Evolutionary conservation across 2,113 vertebrate species (phyloP), one percentile per base, ranked within the genome.

Genomic region (Chaetodon auriga): DNA sequence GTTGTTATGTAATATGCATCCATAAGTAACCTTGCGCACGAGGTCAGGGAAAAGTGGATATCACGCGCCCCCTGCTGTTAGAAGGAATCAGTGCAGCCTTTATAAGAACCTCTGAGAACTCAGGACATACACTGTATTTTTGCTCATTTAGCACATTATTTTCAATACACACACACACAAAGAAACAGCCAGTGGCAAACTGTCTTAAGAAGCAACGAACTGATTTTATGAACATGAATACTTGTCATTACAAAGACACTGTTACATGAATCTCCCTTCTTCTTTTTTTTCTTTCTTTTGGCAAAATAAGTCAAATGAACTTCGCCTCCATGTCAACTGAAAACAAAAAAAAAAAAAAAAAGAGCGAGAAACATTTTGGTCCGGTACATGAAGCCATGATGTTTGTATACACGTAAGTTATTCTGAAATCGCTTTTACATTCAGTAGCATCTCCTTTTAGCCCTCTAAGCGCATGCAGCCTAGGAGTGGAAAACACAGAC

Each of bases 401-500:
- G 16, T 73, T 80, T 79, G 79, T 63, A 86, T 30, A 91, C 78
- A 89, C 83, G 66, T 76, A 80, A 60, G 70, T 90, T 86, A 83
- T 85, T 92, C 73, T 90, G 69, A 88, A 92, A 87, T 86, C 87
- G 84, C 86, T 90, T 91, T 93, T 95, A 96, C 95, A 96, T 95
- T 95, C 95, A 95, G 87, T 92, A 95, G 93, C 92, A 93, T 94
- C 91, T 93, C 89, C 90, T 91, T 90, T 82, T 90, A 94, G 92
- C 92, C 91, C 94, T 94, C 91, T 61, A 92, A 94, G 94, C 93
- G 88, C 95, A 95, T 96, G 95, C 95, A 96, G 94, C 93, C 93
- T 91, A 90, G 93, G 89, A 94, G 90, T 87, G 81, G 84, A 86
- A 91, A 87, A 84, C 71, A 61, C 4, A 85, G 68, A 84, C 68